Conservation (phyloP, 2,888 invertebrate genomes). For the Drosophila maculinotata region DNA sequence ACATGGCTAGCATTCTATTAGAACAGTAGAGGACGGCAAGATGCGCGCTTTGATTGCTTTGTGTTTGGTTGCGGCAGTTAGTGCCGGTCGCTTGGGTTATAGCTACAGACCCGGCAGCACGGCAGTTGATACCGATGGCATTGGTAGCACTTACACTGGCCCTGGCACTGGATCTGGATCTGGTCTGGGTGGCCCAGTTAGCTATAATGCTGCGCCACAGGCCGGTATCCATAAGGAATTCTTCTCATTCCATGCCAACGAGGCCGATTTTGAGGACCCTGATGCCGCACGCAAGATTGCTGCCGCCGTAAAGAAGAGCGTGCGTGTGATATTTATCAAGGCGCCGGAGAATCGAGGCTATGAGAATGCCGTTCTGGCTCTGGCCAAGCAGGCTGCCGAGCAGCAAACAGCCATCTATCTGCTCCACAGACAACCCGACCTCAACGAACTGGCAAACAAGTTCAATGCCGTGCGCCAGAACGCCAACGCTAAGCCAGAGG, state of each 20-base stretch:
- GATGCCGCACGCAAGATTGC: conserved; percentile 60
- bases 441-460: conserved; percentile 72
- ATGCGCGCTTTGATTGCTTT: conserved; percentile 70
- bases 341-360: conserved; percentile 77
- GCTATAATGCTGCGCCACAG: conserved; percentile 52
- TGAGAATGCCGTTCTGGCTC: conserved; percentile 74
- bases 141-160: conserved; percentile 11
- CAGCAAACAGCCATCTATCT: conserved; percentile 80
- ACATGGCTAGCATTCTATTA: conserved; percentile 61
- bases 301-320: conserved; percentile 67
- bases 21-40: conserved; percentile 55
- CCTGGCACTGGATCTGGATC: conserved; percentile 9
- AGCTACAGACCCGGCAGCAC: conserved; percentile 57
- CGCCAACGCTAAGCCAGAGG: conserved; percentile 69
- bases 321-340: conserved; percentile 79
- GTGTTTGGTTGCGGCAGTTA: conserved; percentile 59
- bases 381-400: conserved; percentile 79
- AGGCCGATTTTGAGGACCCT: conserved; percentile 71
- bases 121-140: conserved; percentile 17
- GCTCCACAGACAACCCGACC: conserved; percentile 76
- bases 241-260: conserved; percentile 73
- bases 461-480: conserved; percentile 70
- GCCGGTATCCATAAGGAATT: conserved; percentile 74
- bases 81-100: conserved; percentile 66
- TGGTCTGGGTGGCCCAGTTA: conserved; percentile 55